Conservation (phyloP, 1,140 invertebrate species). For the Littorina saxatilis region DNA sequence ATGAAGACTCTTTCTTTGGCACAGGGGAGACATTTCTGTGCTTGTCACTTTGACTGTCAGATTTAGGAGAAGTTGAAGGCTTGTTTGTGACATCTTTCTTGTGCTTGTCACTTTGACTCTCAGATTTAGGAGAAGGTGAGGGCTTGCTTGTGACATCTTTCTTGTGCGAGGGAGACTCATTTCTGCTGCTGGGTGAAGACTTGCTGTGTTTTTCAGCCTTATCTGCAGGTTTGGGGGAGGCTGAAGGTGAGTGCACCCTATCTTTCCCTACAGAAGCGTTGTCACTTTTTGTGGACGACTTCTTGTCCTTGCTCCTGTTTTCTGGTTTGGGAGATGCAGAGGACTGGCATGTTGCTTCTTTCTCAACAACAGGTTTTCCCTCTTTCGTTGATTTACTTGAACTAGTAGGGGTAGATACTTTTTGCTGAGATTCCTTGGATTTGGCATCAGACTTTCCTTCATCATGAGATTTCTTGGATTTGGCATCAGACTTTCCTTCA, state of each 20-base stretch:
- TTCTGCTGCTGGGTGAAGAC: background rate
- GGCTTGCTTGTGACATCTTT: background rate
- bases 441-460: background rate
- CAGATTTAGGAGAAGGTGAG: too few species aligned
- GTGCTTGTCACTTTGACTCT: too few species aligned
- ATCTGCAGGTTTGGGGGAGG: background rate
- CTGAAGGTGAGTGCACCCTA: background rate
- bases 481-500: background rate
- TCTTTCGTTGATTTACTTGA: background rate
- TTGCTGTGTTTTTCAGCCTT: background rate
- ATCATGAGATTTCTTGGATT: background rate
- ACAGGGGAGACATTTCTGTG: background rate
- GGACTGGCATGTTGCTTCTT: too few species aligned
- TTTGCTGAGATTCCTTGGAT: background rate
- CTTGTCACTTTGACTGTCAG: too few species aligned
- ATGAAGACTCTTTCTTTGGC: background rate
- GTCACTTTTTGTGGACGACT: background rate
- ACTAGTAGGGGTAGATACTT: background rate
- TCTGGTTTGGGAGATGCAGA: background rate
- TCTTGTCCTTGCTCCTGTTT: background rate
- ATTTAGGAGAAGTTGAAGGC: too few species aligned
- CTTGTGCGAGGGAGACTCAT: background rate
- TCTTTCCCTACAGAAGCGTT: background rate
- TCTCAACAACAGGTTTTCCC: background rate
- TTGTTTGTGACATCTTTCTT: too few species aligned